Conservation (phyloP, 2,888 invertebrate genomes). For the Camponotus fellah region DNA sequence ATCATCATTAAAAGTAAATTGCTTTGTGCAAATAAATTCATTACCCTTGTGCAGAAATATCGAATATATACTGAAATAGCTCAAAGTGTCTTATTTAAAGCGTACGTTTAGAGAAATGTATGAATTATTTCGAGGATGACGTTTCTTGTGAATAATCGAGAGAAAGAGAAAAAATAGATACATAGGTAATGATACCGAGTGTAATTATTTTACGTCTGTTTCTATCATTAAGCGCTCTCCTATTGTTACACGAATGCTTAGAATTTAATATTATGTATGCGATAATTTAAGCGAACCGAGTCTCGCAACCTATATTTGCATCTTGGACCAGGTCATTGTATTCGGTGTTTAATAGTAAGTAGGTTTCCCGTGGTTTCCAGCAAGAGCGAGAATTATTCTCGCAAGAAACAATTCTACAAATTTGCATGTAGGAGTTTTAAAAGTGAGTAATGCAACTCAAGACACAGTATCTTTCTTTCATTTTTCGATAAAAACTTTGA, state of each 20-base stretch:
- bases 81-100: slow-evolving; percentile 7
- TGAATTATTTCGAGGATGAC: slow-evolving; percentile 28
- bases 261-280: slow-evolving; percentile 50
- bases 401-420: not conserved
- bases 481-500: not conserved
- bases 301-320: not conserved
- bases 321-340: not conserved
- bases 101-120: slow-evolving; percentile 26
- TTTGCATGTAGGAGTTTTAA: not conserved
- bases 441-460: not conserved
- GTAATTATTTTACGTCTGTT: slow-evolving; percentile 49
- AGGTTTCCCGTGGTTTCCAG: not conserved
- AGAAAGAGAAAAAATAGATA: not conserved
- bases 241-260: slow-evolving; percentile 40
- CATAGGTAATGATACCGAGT: slow-evolving; percentile 16
- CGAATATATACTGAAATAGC: slow-evolving; percentile 22
- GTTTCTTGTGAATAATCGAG: slow-evolving; percentile 31
- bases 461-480: not conserved
- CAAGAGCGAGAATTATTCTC: not conserved
- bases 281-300: slow-evolving; percentile 14
- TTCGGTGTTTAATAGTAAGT: not conserved
- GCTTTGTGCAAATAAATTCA: slow-evolving; percentile 7
- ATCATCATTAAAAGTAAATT: not conserved
- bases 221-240: slow-evolving; percentile 35
- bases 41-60: not conserved